phyloP scores from a whole-genome alignment of 2,888 invertebrate species.

The Synergus umbraculus region DNA sequence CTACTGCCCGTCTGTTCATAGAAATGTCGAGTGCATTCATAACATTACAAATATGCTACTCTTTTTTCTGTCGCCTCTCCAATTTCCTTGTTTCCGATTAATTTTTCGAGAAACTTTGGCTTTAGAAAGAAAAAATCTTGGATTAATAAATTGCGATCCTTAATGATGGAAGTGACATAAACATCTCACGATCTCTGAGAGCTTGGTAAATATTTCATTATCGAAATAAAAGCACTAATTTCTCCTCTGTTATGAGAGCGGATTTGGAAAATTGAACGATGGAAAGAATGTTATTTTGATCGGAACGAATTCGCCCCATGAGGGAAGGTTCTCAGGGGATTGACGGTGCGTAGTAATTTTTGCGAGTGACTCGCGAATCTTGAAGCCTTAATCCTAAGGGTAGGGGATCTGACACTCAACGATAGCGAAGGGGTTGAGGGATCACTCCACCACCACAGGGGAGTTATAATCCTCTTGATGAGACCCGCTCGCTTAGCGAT shows the following conservation, averaged over 20 bases:
- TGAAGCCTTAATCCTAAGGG: slow-evolving; percentile 58
- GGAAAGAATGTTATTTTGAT: background rate
- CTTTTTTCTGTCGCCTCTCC: background rate
- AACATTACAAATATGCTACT: background rate
- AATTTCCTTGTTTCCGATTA: no score
- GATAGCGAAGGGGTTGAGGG: slow-evolving; percentile 30
- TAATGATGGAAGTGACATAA: no score
- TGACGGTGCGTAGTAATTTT: slow-evolving; percentile 61
- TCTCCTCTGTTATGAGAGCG: background rate
- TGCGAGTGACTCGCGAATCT: slow-evolving; percentile 60
- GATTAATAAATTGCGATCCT: no score
- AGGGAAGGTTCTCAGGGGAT: slow-evolving; percentile 41
- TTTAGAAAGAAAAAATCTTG: no score
- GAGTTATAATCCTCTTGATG: slow-evolving; percentile 55
- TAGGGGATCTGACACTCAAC: slow-evolving; percentile 52
- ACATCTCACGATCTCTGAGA: no score
- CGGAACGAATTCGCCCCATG: background rate
- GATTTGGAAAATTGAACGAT: background rate
- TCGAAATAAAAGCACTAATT: background rate
- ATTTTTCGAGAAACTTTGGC: no score
- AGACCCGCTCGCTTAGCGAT: slow-evolving; percentile 54
- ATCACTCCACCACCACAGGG: slow-evolving; percentile 39
- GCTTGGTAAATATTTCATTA: no score
- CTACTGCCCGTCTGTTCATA: background rate
- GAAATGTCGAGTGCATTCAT: slow-evolving; percentile 2